These are phyloP conservation scores for Chrysaora quinquecirrha DNA, from an alignment of 30 jellyfish, hydroid and myxozoan species.

Conservation along the genomic window DNA sequence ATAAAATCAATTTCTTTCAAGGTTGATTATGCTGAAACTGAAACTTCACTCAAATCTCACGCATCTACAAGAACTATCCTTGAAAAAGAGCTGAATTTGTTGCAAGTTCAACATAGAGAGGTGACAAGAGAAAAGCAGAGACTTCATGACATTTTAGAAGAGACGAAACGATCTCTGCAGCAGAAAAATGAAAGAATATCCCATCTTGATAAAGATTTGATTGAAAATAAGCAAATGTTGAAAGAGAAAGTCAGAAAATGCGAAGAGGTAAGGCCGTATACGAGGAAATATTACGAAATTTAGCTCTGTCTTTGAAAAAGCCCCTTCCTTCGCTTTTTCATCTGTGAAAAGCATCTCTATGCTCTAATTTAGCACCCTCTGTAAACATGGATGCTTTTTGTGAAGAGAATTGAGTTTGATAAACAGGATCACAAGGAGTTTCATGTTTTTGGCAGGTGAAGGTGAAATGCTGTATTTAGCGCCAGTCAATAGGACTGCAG, in stretches of 20 bases:
- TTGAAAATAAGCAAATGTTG: slow-evolving; percentile 33
- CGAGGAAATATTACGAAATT: too few species aligned
- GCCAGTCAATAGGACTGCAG: too few species aligned
- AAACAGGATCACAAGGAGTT: too few species aligned
- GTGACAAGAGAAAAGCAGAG: slow-evolving; percentile 64
- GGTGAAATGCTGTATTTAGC: too few species aligned
- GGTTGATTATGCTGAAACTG: slow-evolving; percentile 72
- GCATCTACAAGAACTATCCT: slow-evolving; percentile 55
- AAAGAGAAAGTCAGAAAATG: slow-evolving; percentile 47
- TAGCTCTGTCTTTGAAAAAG: too few species aligned
- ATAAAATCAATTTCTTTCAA: too few species aligned
- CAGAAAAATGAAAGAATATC: slow-evolving; percentile 26
- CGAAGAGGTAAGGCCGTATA: slow-evolving; percentile 60
- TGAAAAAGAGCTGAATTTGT: slow-evolving; percentile 38
- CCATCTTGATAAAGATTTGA: slow-evolving; percentile 41
- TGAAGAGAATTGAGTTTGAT: too few species aligned
- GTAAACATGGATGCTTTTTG: too few species aligned
- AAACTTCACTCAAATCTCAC: slow-evolving; percentile 51
- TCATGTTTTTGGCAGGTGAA: too few species aligned
- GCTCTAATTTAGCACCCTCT: too few species aligned
- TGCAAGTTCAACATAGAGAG: slow-evolving; percentile 66
- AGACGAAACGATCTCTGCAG: slow-evolving; percentile 42
- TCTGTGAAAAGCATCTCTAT: too few species aligned
- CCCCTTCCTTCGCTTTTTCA: too few species aligned
- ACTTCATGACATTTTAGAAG: slow-evolving; percentile 35